Conservation (phyloP, 2,113 vertebrate genomes). For the Agapornis roseicollis region DNA sequence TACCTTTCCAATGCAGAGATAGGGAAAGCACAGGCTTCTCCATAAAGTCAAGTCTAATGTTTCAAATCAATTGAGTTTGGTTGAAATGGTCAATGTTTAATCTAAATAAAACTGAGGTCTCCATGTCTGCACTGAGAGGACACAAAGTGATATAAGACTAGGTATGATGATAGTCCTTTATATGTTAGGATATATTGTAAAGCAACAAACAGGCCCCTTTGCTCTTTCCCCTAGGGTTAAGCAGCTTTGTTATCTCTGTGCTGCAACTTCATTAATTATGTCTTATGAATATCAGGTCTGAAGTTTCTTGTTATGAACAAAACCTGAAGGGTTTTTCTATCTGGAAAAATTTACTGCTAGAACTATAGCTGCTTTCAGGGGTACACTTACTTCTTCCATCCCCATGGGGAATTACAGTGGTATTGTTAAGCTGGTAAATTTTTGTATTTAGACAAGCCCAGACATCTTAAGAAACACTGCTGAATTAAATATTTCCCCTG, state of each 20-base stretch:
- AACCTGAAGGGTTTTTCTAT: slow-evolving; percentile 22
- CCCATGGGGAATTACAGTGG: background rate
- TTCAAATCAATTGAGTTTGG: background rate
- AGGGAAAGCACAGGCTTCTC: background rate
- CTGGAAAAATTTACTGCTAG: slow-evolving; percentile 39
- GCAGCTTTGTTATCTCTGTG: background rate
- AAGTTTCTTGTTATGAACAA: background rate
- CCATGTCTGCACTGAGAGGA: background rate
- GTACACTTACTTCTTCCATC: background rate
- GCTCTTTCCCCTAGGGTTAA: background rate
- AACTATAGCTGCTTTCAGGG: background rate
- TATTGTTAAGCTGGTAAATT: slow-evolving; percentile 28
- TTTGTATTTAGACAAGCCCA: slow-evolving; percentile 22
- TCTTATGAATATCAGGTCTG: background rate
- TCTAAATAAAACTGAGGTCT: background rate
- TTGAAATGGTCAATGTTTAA: background rate
- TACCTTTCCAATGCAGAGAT: background rate
- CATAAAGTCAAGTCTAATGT: background rate
- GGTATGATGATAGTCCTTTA: rapidly evolving
- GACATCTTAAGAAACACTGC: slow-evolving; percentile 17
- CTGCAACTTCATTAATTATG: background rate
- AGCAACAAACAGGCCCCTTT: background rate
- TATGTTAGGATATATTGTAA: background rate
- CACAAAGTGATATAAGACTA: background rate
- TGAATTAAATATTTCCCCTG: slow-evolving; percentile 37